These are phyloP conservation scores for Temnothorax longispinosus DNA, from an alignment of 1,140 invertebrate genomes.

Conservation along the genomic window DNA sequence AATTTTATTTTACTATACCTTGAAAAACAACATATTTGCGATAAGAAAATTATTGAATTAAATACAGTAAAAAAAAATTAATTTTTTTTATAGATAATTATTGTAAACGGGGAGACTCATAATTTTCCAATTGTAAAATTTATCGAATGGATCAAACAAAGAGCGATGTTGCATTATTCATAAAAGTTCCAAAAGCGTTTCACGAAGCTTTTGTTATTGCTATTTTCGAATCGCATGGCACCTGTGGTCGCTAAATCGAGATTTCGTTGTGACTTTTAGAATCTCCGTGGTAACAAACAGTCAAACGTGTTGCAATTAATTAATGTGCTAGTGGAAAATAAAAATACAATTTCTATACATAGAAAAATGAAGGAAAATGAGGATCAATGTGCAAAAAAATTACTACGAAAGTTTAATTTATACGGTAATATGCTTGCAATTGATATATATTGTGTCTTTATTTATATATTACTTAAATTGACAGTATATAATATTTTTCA, in stretches of 20 bases:
- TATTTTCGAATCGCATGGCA: neutral
- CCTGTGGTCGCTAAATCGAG: neutral
- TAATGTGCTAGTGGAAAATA: neutral
- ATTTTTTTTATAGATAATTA: neutral
- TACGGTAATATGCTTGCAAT: neutral
- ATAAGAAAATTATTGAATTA: neutral
- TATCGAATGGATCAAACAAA: neutral
- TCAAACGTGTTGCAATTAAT: neutral
- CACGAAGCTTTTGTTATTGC: neutral
- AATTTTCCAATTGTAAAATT: neutral
- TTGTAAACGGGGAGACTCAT: neutral
- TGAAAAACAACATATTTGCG: neutral
- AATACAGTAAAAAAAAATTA: neutral
- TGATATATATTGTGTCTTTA: neutral
- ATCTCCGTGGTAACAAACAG: neutral
- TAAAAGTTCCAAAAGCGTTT: conserved; percentile 1
- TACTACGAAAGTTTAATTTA: neutral
- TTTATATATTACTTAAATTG: neutral
- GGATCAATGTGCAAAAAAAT: neutral
- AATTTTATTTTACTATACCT: neutral
- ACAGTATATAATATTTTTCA: neutral
- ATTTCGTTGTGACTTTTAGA: neutral
- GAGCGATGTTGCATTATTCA: neutral
- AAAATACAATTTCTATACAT: neutral
- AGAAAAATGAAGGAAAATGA: neutral